Conservation (phyloP, 2,797 vertebrate species). For the Anguilla marmorata region DNA sequence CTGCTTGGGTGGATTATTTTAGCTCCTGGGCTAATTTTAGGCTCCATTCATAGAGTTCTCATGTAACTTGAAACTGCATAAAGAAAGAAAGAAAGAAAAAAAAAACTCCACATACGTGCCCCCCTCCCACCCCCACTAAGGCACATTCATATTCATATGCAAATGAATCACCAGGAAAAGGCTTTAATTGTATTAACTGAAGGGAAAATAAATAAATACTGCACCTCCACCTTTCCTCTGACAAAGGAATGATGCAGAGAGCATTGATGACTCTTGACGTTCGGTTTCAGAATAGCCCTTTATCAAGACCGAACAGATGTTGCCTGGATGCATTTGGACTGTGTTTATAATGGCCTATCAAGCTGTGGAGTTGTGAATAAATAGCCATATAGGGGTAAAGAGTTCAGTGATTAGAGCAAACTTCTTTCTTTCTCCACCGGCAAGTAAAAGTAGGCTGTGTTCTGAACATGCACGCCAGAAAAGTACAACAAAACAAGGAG, state of each 20-base stretch:
- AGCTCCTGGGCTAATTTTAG: background rate
- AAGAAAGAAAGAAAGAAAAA: background rate
- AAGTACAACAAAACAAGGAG: no score
- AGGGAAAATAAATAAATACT: conserved; percentile 2
- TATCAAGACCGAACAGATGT: conserved; percentile 63
- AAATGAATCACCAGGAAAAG: conserved; percentile 1
- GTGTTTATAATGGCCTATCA: background rate
- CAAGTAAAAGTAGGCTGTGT: background rate
- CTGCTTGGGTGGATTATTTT: background rate
- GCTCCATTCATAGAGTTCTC: background rate
- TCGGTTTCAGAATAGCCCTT: conserved; percentile 55
- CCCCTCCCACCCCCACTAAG: background rate
- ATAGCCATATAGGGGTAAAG: background rate
- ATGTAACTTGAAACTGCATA: background rate
- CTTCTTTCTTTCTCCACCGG: background rate
- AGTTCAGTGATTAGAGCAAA: conserved; percentile 24
- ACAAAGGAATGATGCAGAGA: conserved; percentile 12
- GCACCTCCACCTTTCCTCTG: conserved; percentile 11
- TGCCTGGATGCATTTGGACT: background rate
- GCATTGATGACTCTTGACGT: conserved; percentile 27
- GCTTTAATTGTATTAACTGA: conserved; percentile 12
- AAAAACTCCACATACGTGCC: background rate
- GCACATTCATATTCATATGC: conserved; percentile 22
- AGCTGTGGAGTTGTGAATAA: conserved; percentile 10
- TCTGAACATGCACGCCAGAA: background rate